Conservation (phyloP, 2,113 vertebrate genomes). For the Silurus glanis region DNA sequence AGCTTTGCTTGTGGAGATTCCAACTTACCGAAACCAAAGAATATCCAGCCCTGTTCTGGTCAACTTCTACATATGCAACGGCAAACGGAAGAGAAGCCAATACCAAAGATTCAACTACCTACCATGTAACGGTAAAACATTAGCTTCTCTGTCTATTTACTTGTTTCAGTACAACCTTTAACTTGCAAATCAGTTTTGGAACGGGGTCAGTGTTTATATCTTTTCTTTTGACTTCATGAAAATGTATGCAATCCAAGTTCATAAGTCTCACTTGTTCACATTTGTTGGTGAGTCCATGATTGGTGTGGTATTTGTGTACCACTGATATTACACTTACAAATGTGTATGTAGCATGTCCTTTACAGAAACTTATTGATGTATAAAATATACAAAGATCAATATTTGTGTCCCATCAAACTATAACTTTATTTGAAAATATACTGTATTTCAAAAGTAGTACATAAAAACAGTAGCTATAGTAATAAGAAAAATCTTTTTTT, state of each 20-base stretch:
- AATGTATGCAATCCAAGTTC: neutral
- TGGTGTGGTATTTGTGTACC: neutral
- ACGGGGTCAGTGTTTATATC: neutral
- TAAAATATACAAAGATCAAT: no score
- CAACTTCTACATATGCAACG: conserved; percentile 97
- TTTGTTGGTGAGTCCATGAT: neutral
- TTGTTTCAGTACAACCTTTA: neutral
- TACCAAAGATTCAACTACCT: conserved; percentile 95
- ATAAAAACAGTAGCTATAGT: neutral
- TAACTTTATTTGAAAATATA: neutral
- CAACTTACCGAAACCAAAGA: conserved; percentile 92
- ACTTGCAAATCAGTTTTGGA: neutral
- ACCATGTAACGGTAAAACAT: conserved; percentile 85
- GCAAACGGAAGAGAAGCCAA: conserved; percentile 97
- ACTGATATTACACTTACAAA: neutral
- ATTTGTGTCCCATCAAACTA: neutral
- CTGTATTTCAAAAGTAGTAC: neutral
- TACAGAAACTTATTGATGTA: neutral
- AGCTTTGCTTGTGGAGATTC: conserved; percentile 87
- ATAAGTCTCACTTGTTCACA: neutral
- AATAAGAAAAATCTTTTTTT: neutral
- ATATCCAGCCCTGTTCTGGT: conserved; percentile 90
- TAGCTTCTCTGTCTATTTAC: neutral
- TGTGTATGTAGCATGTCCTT: no score
- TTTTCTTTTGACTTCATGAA: neutral